phyloP scores from a whole-genome alignment of 2,888 invertebrate species.

The Nysson spinosus region DNA sequence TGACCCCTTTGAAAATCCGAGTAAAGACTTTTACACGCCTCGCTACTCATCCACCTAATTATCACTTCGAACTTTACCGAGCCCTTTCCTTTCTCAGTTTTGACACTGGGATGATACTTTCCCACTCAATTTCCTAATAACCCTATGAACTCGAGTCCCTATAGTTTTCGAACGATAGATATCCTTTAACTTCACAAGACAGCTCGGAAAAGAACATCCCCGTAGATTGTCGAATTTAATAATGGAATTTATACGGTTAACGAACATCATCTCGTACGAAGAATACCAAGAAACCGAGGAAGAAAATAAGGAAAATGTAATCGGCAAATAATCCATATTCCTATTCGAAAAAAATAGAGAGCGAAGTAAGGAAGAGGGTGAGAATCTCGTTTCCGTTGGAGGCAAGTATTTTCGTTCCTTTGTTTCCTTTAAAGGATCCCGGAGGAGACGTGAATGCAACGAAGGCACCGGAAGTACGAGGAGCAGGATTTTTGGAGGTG shows the following conservation, averaged over 20 bases:
- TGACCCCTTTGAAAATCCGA: slow-evolving; percentile 4
- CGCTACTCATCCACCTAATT: background rate
- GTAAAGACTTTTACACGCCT: background rate
- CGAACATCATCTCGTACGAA: too few species aligned
- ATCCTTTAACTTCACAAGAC: too few species aligned
- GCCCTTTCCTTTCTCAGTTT: background rate
- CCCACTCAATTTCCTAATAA: too few species aligned
- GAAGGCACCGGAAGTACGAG: slow-evolving; percentile 41
- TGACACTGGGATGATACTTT: too few species aligned
- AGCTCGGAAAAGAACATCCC: too few species aligned
- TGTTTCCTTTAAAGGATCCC: slow-evolving; percentile 30
- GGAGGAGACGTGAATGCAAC: slow-evolving; percentile 10
- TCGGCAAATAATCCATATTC: too few species aligned
- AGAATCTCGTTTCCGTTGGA: slow-evolving; percentile 47
- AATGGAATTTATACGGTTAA: too few species aligned
- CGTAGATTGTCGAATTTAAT: too few species aligned
- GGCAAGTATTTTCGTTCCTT: slow-evolving; percentile 45
- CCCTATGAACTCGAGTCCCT: too few species aligned
- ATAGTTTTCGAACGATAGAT: too few species aligned
- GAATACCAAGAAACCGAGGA: too few species aligned
- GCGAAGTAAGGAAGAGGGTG: slow-evolving; percentile 1
- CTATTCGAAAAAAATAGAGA: background rate
- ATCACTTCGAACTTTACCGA: slow-evolving; percentile 5
- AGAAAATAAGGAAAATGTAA: too few species aligned
- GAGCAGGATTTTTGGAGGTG: slow-evolving; percentile 31